These are phyloP conservation scores for Apteryx mantelli DNA, from an alignment of 2,113 vertebrate species.

Conservation along the genomic window DNA sequence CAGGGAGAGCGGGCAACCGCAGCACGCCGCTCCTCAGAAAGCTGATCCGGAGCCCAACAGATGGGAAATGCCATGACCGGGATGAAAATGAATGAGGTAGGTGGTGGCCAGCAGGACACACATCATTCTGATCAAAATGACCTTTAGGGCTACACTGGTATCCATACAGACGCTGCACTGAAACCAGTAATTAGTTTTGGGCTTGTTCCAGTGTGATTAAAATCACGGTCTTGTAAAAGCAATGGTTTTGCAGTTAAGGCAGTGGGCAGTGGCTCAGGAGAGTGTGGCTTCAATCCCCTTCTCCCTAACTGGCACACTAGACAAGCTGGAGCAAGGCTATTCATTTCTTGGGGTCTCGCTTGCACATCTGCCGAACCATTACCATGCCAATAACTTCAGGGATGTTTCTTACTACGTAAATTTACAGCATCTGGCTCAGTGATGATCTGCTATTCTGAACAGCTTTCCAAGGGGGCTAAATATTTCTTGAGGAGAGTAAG, in stretches of 20 bases:
- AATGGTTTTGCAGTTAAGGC: neutral
- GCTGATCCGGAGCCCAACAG: neutral
- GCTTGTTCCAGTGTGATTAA: neutral
- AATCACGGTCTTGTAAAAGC: neutral
- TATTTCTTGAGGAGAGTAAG: neutral
- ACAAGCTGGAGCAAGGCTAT: neutral
- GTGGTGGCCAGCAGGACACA: neutral
- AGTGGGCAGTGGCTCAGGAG: neutral
- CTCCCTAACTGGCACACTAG: neutral
- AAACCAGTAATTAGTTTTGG: neutral
- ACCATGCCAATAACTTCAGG: neutral
- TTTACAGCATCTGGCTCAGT: neutral
- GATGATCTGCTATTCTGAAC: neutral
- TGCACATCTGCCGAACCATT: neutral
- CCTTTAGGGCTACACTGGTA: neutral
- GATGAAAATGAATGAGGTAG: neutral
- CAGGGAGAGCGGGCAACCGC: neutral
- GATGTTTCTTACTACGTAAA: neutral
- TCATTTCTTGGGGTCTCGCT: neutral
- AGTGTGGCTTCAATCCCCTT: neutral
- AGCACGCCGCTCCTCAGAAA: neutral
- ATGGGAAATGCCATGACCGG: neutral
- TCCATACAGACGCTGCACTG: neutral
- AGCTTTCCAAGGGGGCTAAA: neutral
- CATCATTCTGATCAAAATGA: neutral